These are phyloP conservation scores for Brachionus koreanus DNA, from an alignment of 1,140 invertebrate species.

Conservation along the genomic window DNA sequence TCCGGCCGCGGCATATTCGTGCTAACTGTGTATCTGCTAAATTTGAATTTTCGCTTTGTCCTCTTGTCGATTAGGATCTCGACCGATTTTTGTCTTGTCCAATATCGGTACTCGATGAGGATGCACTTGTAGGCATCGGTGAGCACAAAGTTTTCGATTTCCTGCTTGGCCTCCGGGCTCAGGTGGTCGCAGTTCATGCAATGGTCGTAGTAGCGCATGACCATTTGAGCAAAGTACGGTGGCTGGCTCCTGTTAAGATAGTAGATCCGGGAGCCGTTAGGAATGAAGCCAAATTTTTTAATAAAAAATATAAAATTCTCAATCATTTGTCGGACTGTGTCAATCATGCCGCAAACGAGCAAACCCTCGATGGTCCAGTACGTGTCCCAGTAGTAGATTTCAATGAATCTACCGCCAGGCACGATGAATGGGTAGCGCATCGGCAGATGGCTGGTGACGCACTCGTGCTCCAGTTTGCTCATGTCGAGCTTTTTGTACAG, in stretches of 20 bases:
- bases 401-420: constrained; percentile 79
- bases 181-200: background rate
- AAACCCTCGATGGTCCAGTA: constrained; percentile 86
- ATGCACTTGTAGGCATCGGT: background rate
- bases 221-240: constrained; percentile 77
- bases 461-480: constrained; percentile 1
- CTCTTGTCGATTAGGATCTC: background rate
- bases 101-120: constrained; percentile 25
- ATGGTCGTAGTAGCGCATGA: constrained; percentile 51
- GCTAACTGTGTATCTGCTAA: background rate
- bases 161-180: background rate
- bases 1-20: constrained; percentile 65
- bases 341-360: constrained; percentile 73
- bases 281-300: constrained; percentile 68
- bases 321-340: constrained; percentile 73
- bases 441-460: constrained; percentile 22
- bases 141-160: background rate
- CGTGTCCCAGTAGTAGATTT: constrained; percentile 89
- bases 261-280: constrained; percentile 82
- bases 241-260: constrained; percentile 79
- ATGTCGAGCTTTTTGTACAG: constrained; percentile 26
- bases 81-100: background rate
- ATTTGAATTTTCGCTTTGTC: background rate
- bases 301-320: constrained; percentile 49
- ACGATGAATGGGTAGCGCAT: constrained; percentile 63